phyloP scores from a whole-genome alignment of 2,888 invertebrate species.

The Leucozona laternaria region DNA sequence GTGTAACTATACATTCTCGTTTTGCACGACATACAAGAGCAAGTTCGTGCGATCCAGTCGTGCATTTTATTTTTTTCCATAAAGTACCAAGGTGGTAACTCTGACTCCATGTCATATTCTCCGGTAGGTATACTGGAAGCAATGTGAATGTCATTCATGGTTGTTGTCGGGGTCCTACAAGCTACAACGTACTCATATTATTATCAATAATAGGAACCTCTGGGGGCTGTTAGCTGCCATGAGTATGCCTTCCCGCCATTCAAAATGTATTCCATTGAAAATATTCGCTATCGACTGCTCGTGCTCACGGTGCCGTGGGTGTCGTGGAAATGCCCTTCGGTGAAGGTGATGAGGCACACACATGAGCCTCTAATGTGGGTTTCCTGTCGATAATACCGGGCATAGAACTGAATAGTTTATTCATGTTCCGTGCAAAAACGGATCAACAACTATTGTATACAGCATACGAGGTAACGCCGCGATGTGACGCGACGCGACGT shows the following conservation, averaged over 20 bases:
- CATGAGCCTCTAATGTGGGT: conserved; percentile 57
- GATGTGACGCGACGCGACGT: neutral
- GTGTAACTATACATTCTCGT: no score
- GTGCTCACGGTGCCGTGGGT: neutral
- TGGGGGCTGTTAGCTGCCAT: conserved; percentile 1
- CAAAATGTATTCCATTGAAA: conserved; percentile 44
- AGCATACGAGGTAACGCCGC: neutral
- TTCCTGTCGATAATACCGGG: conserved; percentile 43
- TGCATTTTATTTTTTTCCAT: no score
- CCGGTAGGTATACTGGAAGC: neutral
- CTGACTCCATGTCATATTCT: neutral
- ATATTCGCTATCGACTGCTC: conserved; percentile 28
- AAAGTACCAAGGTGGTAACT: neutral
- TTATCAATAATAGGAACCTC: conserved; percentile 62
- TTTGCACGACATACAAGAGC: no score
- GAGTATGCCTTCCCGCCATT: conserved; percentile 54
- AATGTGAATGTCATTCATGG: conserved; percentile 38
- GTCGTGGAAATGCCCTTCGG: conserved; percentile 40
- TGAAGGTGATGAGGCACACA: conserved; percentile 66
- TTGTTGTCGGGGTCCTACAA: neutral
- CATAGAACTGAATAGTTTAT: neutral
- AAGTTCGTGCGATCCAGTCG: no score
- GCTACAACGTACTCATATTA: conserved; percentile 47
- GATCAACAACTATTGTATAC: conserved; percentile 45
- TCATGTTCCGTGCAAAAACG: conserved; percentile 49